Percentiles rank a stretch among this genome's conserved stretches.
phyloP scores from a whole-genome alignment of 2,113 vertebrate genomes.

The Gallinago jamesoni region DNA sequence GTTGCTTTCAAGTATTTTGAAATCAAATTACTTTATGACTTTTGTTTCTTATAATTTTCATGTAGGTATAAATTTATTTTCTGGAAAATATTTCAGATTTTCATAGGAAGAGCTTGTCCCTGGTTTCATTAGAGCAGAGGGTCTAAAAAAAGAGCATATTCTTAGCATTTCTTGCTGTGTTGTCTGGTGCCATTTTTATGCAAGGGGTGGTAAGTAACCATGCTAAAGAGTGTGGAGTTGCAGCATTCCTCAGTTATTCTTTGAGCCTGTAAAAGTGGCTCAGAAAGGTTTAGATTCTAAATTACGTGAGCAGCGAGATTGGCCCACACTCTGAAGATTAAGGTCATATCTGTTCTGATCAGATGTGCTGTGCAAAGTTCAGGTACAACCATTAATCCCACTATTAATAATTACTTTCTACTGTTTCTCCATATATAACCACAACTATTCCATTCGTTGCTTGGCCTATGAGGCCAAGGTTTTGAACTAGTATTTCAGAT shows the following conservation, averaged over 20 bases:
- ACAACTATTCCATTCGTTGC: neutral
- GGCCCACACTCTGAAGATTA: neutral
- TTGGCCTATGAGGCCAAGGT: neutral
- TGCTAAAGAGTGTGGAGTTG: fast-evolving
- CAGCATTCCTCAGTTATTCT: neutral
- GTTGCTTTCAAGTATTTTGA: neutral
- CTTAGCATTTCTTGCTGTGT: neutral
- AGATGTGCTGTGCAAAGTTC: neutral
- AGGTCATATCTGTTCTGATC: neutral
- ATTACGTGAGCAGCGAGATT: neutral
- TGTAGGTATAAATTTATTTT: neutral
- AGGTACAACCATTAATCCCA: neutral
- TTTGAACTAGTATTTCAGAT: neutral
- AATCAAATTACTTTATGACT: neutral
- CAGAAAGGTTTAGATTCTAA: neutral
- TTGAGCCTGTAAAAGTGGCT: neutral
- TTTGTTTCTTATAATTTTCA: neutral
- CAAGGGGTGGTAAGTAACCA: neutral
- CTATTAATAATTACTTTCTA: neutral
- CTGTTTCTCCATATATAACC: neutral
- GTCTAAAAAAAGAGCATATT: neutral
- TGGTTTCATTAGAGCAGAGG: neutral
- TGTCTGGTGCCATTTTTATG: neutral
- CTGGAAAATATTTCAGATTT: neutral
- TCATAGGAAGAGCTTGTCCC: neutral